Evolutionary conservation across 1,140 invertebrate species (phyloP), one percentile per base, ranked within the genome.

Genomic region (Penaeus chinensis): DNA sequence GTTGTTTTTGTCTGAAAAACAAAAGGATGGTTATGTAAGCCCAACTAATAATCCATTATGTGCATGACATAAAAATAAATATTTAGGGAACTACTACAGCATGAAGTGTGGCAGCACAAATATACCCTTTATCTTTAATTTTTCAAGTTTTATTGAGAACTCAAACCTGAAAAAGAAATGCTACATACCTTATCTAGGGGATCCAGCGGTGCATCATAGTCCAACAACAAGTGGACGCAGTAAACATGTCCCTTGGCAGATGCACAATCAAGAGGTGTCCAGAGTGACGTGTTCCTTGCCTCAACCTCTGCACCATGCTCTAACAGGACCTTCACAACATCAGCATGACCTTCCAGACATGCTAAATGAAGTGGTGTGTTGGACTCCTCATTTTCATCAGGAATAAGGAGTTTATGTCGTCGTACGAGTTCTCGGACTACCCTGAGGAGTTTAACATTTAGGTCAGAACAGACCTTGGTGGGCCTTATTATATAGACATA

Each of bases 1-100:
- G 96, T 93, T 97, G 93, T 93, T 90, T 93, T 93, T 22, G 92
- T 91, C 91, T 93, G 93, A 77, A 27, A 77, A 61, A 66, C 24
- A 37, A 65, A 79, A n/a, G 76, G 18, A n/a, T 47, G 11, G 22
- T 37, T 24, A 27, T 47, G 0, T 47, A 47, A 47, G 11, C 11
- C 47, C 47, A 47, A 10, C 47, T 47, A 7, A 47, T 47, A 47
- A 10, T 47, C 47, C 47, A 47, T 5, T 13, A 47, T 47, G 16
- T 54, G 16, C 16, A 54, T 54, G 54, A 54, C 5, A 54, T 54
- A 13, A 13, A 16, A 13, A 54, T 54, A 54, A 54, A 13, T 16
- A 54, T 54, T 54, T 54, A 13, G 54, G 10, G 54, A 54, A 54
- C 54, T 54, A 11, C 10, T 54, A 54, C 54, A 54, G 54, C 5